Conservation (phyloP, 1,140 invertebrate genomes). For the Cotesia typhae region DNA sequence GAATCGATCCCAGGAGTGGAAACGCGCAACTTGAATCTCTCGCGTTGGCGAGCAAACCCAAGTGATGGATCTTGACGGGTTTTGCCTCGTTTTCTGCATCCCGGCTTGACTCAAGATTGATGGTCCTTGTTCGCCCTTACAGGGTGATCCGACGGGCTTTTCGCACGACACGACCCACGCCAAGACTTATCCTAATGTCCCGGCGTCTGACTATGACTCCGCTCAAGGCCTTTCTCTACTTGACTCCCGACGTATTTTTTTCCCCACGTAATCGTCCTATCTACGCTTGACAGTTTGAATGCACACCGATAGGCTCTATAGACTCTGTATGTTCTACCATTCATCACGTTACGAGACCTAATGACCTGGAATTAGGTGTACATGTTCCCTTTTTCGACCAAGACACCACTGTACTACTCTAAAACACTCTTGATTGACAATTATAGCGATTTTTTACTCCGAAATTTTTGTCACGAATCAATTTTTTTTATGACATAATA, state of each 20-base stretch:
- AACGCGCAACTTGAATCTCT: slow-evolving; percentile 15
- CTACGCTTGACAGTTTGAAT: no score
- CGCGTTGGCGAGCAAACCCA: slow-evolving; percentile 28
- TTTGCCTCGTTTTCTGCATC: slow-evolving; percentile 40
- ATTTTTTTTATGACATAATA: no score
- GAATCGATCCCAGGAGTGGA: slow-evolving; percentile 23
- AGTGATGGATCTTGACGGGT: slow-evolving; percentile 43
- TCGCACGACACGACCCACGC: slow-evolving; percentile 23
- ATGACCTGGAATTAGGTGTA: no score
- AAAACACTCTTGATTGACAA: no score
- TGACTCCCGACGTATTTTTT: neutral
- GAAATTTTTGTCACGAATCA: no score
- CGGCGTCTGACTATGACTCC: neutral
- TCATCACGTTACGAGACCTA: no score
- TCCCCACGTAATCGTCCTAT: no score
- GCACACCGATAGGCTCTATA: no score
- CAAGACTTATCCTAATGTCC: slow-evolving; percentile 22
- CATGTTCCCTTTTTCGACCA: no score
- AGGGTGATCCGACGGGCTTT: slow-evolving; percentile 26
- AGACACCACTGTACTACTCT: no score
- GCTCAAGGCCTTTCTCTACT: neutral
- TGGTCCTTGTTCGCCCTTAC: slow-evolving; percentile 25
- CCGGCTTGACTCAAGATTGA: slow-evolving; percentile 35
- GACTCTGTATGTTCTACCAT: no score
- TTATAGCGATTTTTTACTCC: no score